Evolutionary conservation across 1,140 invertebrate species (phyloP).

Genomic region (Cydia splendana): DNA sequence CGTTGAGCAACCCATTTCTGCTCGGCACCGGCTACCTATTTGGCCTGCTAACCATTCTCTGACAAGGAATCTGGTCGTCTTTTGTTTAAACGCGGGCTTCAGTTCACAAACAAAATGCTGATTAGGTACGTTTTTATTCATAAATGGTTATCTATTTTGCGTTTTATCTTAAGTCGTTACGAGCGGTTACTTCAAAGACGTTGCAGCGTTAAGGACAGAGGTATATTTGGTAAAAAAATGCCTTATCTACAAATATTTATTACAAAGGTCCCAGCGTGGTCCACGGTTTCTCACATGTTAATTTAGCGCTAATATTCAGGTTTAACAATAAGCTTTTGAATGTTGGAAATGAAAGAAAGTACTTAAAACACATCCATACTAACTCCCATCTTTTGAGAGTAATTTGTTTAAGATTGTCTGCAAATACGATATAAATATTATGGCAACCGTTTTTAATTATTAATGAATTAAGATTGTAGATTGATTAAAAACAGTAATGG

Average conservation of each 20-base stretch:
- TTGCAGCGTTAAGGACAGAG: not conserved
- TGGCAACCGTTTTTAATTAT: no score
- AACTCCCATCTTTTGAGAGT: no score
- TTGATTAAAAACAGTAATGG: no score
- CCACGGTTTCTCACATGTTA: not conserved
- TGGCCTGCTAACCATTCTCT: not conserved
- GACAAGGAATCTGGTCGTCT: slow-evolving; percentile 1
- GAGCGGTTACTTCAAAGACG: slow-evolving; percentile 1
- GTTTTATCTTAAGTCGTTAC: slow-evolving; percentile 10
- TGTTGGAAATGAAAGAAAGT: no score
- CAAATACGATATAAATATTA: no score
- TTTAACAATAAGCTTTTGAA: no score
- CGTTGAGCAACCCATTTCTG: slow-evolving; percentile 23
- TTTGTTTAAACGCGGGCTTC: not conserved
- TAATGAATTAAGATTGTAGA: no score
- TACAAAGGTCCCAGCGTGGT: not conserved
- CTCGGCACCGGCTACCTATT: not conserved
- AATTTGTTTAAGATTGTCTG: no score
- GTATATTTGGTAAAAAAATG: not conserved
- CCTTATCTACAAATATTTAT: not conserved
- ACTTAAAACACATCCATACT: no score
- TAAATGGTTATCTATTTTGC: not conserved
- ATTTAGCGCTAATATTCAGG: no score
- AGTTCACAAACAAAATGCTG: not conserved
- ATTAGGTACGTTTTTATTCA: not conserved